Evolutionary conservation across 2,888 invertebrate genomes (phyloP), one percentile per base, ranked within the genome.

Genomic region (Crossocerus cetratus): DNA sequence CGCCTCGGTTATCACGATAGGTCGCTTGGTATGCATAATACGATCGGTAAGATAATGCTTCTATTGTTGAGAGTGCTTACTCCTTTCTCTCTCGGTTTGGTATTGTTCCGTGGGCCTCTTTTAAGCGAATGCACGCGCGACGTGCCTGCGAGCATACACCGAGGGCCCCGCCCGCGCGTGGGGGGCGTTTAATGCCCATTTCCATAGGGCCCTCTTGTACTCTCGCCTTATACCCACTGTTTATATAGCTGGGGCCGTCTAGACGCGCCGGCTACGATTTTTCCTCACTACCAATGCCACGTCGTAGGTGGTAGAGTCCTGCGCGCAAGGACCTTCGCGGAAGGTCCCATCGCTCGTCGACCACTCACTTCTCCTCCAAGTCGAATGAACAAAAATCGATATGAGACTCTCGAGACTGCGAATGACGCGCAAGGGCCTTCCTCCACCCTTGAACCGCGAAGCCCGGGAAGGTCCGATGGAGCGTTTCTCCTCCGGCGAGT

Each of bases 161-260:
- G 8, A 32, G 8, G 3, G 8, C 3, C 1, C 8, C 1, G 8
- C 0, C 5, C 32, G 23, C 4, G 23, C 32, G 32, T 32, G 32
- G 32, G 23, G 32, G 32, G 32, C 32, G 71, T 82, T 82, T 82
- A 77, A 77, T 77, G 70, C 79, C 79, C 79, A 79, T 82, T 82
- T 81, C 77, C 81, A 82, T 79, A 63, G 67, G 69, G 69, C 70
- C 69, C 59, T 67, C 43, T 49, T n/a, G 58, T 20, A 53, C 62
- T n/a, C 75, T 72, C 65, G 68, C 71, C 72, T 72, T 72, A 77
- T 69, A 66, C 61, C 57, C 72, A 65, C 62, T 75, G 69, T 76
- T 79, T 71, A 66, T 66, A 73, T 72, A 69, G 72, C 61, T 69
- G 49, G 16, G 8, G 21, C 43, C 64, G 69, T 66, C 65, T 65